phyloP scores from a whole-genome alignment of 2,113 vertebrate genomes.

The Rhombomys opimus region DNA sequence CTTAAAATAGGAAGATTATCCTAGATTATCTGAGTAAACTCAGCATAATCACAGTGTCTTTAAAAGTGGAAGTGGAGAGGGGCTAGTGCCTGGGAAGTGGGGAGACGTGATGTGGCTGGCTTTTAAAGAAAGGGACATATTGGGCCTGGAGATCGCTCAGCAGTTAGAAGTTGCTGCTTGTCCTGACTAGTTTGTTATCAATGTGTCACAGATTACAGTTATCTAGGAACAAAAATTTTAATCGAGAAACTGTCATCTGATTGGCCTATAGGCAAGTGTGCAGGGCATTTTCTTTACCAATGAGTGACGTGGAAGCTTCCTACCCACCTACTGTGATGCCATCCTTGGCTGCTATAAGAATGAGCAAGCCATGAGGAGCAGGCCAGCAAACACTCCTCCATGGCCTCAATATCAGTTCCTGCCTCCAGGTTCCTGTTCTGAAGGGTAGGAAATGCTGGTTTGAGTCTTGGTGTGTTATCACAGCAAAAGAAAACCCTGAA shows the following conservation, averaged over 20 bases:
- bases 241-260: neutral
- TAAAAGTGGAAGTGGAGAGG: constrained; percentile 6
- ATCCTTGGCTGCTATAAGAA: neutral
- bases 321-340: neutral
- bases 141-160: neutral
- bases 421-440: neutral
- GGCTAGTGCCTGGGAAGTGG: neutral
- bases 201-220: neutral
- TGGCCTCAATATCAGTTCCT: neutral
- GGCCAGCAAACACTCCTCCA: neutral
- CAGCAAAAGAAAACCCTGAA: neutral
- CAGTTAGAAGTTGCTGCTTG: neutral
- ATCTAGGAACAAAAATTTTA: neutral
- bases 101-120: neutral
- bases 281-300: neutral
- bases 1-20: constrained; percentile 64
- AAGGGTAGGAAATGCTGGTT: neutral
- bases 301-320: neutral
- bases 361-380: no score
- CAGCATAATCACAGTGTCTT: neutral
- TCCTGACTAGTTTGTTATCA: neutral
- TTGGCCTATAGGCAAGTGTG: neutral
- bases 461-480: neutral
- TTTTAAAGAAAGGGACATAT: neutral
- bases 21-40: neutral